A percentile compares a stretch with the other conserved stretches of the same genome.
Conservation (phyloP, 2,888 invertebrate genomes). For the Calameuta filiformis region DNA sequence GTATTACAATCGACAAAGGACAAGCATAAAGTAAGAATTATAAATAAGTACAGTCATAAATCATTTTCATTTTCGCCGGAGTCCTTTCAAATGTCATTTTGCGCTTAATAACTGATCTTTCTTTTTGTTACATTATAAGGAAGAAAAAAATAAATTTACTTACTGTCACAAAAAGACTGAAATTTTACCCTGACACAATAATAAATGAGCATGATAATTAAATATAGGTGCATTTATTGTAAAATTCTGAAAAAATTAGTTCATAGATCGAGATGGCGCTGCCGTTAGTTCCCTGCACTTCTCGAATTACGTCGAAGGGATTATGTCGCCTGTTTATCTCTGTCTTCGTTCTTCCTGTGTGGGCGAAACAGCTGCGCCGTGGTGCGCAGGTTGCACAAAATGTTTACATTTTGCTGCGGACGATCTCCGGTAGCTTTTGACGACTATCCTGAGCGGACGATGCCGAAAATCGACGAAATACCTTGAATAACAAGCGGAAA, state of each 20-base stretch:
- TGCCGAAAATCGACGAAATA: slow-evolving; percentile 30
- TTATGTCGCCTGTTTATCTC: not conserved
- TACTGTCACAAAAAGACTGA: not conserved
- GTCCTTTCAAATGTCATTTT: slow-evolving; percentile 23
- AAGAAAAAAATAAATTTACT: not conserved
- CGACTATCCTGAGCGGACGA: slow-evolving; percentile 19
- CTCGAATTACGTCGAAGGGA: not conserved
- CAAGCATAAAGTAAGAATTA: slow-evolving; percentile 23
- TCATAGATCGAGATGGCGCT: not conserved
- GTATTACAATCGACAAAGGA: slow-evolving; percentile 6
- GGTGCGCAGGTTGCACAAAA: slow-evolving; percentile 28
- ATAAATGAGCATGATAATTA: not conserved
- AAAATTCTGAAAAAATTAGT: not conserved
- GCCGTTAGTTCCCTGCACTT: not conserved
- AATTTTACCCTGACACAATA: not conserved
- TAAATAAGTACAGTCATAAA: slow-evolving; percentile 19
- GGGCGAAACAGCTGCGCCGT: slow-evolving; percentile 33
- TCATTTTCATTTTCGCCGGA: slow-evolving; percentile 19
- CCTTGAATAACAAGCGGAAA: slow-evolving; percentile 14
- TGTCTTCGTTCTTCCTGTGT: slow-evolving; percentile 2
- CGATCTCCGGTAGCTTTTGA: slow-evolving; percentile 23
- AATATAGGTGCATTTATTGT: not conserved
- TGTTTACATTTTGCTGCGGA: slow-evolving; percentile 29
- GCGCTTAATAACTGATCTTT: slow-evolving; percentile 16
- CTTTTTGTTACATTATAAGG: slow-evolving; percentile 5